A percentile compares a stretch with the other conserved stretches of the same genome.
Evolutionary conservation across 2,888 invertebrate genomes (phyloP).

Genomic region (Fissipunctia ypsillon): DNA sequence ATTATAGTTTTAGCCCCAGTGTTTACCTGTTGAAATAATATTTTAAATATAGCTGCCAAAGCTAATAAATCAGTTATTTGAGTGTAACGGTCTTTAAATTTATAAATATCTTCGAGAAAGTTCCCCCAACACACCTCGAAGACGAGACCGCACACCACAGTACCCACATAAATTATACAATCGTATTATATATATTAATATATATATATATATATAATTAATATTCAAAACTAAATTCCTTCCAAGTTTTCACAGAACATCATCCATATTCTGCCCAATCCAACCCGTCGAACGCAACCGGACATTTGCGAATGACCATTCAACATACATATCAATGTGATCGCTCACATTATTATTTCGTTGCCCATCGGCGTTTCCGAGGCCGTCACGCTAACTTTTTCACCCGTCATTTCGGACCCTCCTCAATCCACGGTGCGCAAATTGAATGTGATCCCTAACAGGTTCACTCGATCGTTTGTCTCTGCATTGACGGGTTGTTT

Average conservation of each 20-base stretch:
- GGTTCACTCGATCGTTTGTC: constrained; percentile 85
- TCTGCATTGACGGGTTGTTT: constrained; percentile 80
- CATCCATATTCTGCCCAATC: constrained; percentile 54
- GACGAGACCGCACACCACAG: too few relatives aligned
- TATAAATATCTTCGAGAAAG: too few relatives aligned
- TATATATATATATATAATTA: too few relatives aligned
- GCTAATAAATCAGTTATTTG: too few relatives aligned
- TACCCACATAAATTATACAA: too few relatives aligned
- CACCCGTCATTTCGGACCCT: constrained; percentile 86
- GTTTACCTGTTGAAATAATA: too few relatives aligned
- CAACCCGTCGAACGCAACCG: constrained; percentile 58
- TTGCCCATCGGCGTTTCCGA: constrained; percentile 67
- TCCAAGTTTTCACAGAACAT: constrained; percentile 25
- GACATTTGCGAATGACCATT: constrained; percentile 63
- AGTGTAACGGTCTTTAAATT: too few relatives aligned
- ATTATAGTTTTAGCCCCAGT: too few relatives aligned
- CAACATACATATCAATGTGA: constrained; percentile 72
- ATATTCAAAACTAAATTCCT: background rate
- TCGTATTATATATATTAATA: too few relatives aligned
- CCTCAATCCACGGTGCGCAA: constrained; percentile 87
- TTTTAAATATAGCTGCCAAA: too few relatives aligned
- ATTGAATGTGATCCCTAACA: constrained; percentile 89
- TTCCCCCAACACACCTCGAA: too few relatives aligned
- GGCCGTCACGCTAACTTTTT: constrained; percentile 71
- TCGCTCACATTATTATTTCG: constrained; percentile 77